Percentiles rank a stretch among this genome's conserved stretches.
phyloP scores from a whole-genome alignment of 2,113 vertebrate genomes.

The Pionites leucogaster region DNA sequence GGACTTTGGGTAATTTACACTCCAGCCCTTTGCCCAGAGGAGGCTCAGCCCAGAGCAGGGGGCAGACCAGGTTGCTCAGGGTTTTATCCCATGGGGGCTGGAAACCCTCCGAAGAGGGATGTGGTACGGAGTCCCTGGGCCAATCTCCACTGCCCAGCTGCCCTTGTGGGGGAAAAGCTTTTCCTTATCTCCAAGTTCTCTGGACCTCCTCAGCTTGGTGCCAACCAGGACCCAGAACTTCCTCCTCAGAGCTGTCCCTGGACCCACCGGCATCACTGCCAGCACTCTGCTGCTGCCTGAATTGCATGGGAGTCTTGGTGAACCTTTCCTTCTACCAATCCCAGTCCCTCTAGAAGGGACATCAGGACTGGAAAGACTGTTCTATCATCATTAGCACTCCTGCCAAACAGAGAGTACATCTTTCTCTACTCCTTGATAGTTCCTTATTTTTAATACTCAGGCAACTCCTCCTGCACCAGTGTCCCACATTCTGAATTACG shows the following conservation, averaged over 20 bases:
- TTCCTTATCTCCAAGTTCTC: background rate
- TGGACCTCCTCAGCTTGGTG: background rate
- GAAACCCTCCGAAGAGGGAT: background rate
- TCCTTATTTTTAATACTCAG: background rate
- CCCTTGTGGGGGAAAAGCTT: background rate
- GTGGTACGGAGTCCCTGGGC: too few relatives aligned
- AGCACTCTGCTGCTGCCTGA: background rate
- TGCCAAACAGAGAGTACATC: background rate
- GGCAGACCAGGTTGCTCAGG: background rate
- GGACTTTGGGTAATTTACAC: fast-evolving
- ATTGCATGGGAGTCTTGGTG: fast-evolving
- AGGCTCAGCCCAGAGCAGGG: background rate
- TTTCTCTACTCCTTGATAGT: background rate
- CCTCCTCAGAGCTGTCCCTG: background rate
- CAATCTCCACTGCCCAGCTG: too few relatives aligned
- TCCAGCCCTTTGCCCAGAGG: fast-evolving
- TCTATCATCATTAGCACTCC: background rate
- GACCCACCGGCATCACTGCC: fast-evolving
- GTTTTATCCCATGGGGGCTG: fast-evolving
- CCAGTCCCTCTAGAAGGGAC: background rate
- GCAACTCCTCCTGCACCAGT: background rate
- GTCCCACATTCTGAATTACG: background rate
- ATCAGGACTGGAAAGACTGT: background rate
- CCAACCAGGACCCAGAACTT: background rate
- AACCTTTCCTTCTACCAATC: background rate